Percentiles rank a stretch among this genome's conserved stretches.
phyloP scores from a whole-genome alignment of 2,888 invertebrate genomes.

The Carpatolechia fugitivella region DNA sequence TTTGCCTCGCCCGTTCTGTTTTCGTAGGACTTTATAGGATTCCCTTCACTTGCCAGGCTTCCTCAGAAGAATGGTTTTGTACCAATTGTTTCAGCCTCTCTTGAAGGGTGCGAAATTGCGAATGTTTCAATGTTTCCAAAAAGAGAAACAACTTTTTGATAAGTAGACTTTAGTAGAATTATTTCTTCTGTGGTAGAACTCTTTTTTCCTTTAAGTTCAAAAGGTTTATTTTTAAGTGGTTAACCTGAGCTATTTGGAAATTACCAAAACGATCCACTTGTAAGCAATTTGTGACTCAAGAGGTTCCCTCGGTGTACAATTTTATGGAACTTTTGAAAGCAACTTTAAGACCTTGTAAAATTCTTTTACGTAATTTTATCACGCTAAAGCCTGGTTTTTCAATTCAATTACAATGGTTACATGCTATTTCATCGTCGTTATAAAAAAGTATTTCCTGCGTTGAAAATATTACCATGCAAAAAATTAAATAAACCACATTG shows the following conservation, averaged over 20 bases:
- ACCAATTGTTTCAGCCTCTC: background rate
- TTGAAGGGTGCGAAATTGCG: background rate
- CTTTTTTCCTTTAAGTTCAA: slow-evolving; percentile 14
- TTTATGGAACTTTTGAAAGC: slow-evolving; percentile 16
- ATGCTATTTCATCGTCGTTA: background rate
- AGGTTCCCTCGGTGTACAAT: slow-evolving; percentile 20
- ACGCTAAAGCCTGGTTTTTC: background rate
- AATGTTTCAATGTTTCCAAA: background rate
- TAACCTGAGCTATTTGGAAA: slow-evolving; percentile 31
- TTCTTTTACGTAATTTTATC: background rate
- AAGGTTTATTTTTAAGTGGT: slow-evolving; percentile 29
- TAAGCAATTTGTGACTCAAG: slow-evolving; percentile 36
- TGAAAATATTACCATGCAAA: too few relatives aligned
- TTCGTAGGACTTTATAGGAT: slow-evolving; percentile 8
- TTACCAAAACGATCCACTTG: slow-evolving; percentile 46
- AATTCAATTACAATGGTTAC: background rate
- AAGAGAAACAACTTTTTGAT: background rate
- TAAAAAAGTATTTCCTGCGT: background rate
- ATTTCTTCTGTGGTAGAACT: background rate
- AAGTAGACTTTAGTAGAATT: too few relatives aligned
- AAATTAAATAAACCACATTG: too few relatives aligned
- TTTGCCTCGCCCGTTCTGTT: slow-evolving; percentile 42
- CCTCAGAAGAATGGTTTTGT: slow-evolving; percentile 1
- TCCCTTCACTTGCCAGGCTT: slow-evolving; percentile 2
- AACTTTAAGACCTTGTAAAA: slow-evolving; percentile 1